phyloP scores from a whole-genome alignment of 2,888 invertebrate genomes.

The Eupithecia subumbrata region DNA sequence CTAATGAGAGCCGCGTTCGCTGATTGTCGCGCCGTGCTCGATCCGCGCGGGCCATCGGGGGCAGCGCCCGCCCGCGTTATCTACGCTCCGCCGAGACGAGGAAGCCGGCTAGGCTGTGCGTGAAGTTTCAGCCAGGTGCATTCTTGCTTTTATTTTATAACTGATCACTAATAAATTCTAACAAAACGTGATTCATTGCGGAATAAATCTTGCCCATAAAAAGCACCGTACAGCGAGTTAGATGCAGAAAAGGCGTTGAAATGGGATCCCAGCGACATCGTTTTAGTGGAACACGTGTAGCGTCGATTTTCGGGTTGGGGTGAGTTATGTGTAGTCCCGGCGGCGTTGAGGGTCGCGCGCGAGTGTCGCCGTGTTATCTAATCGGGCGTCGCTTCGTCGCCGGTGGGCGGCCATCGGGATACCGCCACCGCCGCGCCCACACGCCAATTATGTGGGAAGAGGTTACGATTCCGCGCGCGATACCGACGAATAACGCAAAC shows the following conservation, averaged over 20 bases:
- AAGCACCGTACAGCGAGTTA: background rate
- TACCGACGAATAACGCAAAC: slow-evolving; percentile 73
- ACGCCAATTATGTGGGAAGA: slow-evolving; percentile 84
- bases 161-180: slow-evolving; percentile 33
- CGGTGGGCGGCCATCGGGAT: slow-evolving; percentile 81
- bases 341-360: slow-evolving; percentile 59
- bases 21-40: slow-evolving; percentile 61
- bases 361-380: slow-evolving; percentile 62
- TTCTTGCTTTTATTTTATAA: slow-evolving; percentile 25
- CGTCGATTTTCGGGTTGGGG: slow-evolving; percentile 42
- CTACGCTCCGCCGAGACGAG: slow-evolving; percentile 42
- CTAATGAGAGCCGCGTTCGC: slow-evolving; percentile 67
- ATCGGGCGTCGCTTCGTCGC: slow-evolving; percentile 76
- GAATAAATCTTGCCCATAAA: background rate
- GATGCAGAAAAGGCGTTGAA: background rate
- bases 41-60: slow-evolving; percentile 52
- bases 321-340: slow-evolving; percentile 24
- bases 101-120: slow-evolving; percentile 44
- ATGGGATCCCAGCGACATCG: background rate
- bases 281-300: slow-evolving; percentile 37
- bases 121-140: slow-evolving; percentile 36
- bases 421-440: slow-evolving; percentile 78
- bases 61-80: slow-evolving; percentile 49
- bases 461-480: slow-evolving; percentile 77
- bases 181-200: background rate